A percentile compares a stretch with the other conserved stretches of the same genome.
Evolutionary conservation across 53 echinoderm and acorn worm species (phyloP).

Genomic region (Echinarachnius parma): DNA sequence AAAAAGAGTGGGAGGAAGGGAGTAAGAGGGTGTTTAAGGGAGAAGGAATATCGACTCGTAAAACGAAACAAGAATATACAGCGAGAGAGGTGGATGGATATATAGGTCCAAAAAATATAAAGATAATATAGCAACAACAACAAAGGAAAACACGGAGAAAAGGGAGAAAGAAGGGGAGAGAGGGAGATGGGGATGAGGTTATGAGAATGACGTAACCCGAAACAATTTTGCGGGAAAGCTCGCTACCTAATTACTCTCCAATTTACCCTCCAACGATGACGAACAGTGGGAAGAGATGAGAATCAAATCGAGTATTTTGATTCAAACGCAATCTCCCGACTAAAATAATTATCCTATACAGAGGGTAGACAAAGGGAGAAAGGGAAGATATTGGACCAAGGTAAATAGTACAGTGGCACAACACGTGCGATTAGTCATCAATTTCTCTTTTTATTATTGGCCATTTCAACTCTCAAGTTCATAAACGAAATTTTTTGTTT

Average conservation of each 20-base stretch:
- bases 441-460: constrained; percentile 41
- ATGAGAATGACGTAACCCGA: too few relatives aligned
- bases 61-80: not conserved
- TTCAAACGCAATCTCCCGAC: too few relatives aligned
- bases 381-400: too few relatives aligned
- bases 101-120: too few relatives aligned
- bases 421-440: constrained; percentile 37
- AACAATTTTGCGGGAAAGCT: too few relatives aligned
- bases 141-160: not conserved
- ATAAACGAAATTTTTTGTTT: too few relatives aligned
- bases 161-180: too few relatives aligned
- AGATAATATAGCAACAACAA: not conserved
- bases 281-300: not conserved
- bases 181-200: too few relatives aligned
- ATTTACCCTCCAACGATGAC: not conserved
- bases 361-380: not conserved
- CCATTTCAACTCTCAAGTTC: constrained; percentile 28
- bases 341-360: too few relatives aligned
- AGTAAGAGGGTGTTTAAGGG: too few relatives aligned
- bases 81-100: too few relatives aligned
- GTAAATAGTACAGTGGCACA: constrained; percentile 1
- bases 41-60: not conserved
- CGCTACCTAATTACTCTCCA: not conserved
- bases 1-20: not conserved
- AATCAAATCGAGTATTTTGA: not conserved